A percentile compares a stretch with the other conserved stretches of the same genome.
Evolutionary conservation across 2,113 vertebrate species (phyloP).

Genomic region (Semicossyphus pulcher): DNA sequence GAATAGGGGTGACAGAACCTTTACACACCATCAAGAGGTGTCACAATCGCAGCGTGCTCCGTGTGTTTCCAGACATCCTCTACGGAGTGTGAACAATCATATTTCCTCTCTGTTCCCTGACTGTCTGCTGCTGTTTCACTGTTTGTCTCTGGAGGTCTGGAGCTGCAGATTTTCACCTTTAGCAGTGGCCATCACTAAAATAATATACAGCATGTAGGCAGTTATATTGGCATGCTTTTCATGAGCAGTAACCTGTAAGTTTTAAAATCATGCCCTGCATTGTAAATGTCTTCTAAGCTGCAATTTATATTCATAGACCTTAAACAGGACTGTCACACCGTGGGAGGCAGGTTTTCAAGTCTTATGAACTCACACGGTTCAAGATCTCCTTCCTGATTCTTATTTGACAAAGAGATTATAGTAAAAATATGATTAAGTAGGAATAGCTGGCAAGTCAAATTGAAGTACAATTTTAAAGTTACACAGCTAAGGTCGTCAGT

Average conservation of each 20-base stretch:
- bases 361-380: conserved; percentile 42
- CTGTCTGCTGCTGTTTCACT: too few relatives aligned
- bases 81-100: conserved; percentile 33
- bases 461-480: conserved; percentile 23
- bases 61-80: conserved; percentile 34
- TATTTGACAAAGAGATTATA: conserved; percentile 37
- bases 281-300: conserved; percentile 46
- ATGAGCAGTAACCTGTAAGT: conserved; percentile 14
- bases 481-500: conserved; percentile 3
- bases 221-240: conserved; percentile 31
- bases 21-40: conserved; percentile 41
- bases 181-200: too few relatives aligned
- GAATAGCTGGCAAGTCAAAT: conserved; percentile 27
- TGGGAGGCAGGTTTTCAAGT: conserved; percentile 46
- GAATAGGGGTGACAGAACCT: conserved; percentile 39
- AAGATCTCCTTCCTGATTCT: conserved; percentile 26
- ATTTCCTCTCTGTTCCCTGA: conserved; percentile 45
- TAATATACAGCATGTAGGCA: too few relatives aligned
- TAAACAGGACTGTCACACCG: conserved; percentile 53
- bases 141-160: conserved; percentile 48
- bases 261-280: conserved; percentile 48
- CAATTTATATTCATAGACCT: conserved; percentile 71
- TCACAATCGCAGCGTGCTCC: conserved; percentile 59
- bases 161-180: conserved; percentile 36
- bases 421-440: conserved; percentile 11